These are phyloP conservation scores for Pao palembangensis DNA, from an alignment of 2,113 vertebrate genomes.

Conservation along the genomic window DNA sequence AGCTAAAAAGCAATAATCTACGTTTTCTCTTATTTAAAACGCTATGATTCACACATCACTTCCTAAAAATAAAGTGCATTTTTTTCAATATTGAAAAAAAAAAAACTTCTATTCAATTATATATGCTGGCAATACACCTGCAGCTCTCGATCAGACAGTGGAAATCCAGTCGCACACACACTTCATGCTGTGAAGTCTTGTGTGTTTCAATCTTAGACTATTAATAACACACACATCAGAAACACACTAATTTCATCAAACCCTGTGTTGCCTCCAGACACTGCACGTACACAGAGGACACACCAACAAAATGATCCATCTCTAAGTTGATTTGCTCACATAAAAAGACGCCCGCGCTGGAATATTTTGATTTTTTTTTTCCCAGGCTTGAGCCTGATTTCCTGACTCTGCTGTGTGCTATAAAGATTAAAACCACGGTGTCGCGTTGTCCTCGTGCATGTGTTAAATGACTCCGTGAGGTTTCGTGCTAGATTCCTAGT, in stretches of 20 bases:
- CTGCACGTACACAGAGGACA: conserved; percentile 12
- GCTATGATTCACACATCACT: conserved; percentile 54
- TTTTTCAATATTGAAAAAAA: conserved; percentile 10
- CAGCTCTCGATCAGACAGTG: conserved; percentile 17
- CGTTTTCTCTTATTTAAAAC: conserved; percentile 24
- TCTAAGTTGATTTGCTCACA: conserved; percentile 1
- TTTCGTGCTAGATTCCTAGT: not conserved
- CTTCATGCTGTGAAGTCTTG: conserved; percentile 26
- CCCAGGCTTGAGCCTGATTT: not conserved
- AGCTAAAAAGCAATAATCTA: conserved; percentile 59
- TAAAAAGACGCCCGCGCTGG: conserved; percentile 12
- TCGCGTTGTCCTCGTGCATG: conserved; percentile 14
- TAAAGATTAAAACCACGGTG: conserved; percentile 16
- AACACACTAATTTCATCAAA: conserved; percentile 27
- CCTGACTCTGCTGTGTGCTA: conserved; percentile 19
- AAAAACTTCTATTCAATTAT: conserved; percentile 31
- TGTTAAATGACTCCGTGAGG: conserved; percentile 9
- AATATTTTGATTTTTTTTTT: not conserved
- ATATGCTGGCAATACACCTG: conserved; percentile 34
- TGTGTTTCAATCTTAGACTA: conserved; percentile 1
- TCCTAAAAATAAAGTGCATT: conserved; percentile 76
- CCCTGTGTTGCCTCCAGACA: conserved; percentile 30
- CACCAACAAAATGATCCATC: conserved; percentile 1
- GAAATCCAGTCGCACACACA: conserved; percentile 28
- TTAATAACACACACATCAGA: conserved; percentile 3